phyloP scores from a whole-genome alignment of 2,797 vertebrate species.

The Eleutherodactylus coqui region DNA sequence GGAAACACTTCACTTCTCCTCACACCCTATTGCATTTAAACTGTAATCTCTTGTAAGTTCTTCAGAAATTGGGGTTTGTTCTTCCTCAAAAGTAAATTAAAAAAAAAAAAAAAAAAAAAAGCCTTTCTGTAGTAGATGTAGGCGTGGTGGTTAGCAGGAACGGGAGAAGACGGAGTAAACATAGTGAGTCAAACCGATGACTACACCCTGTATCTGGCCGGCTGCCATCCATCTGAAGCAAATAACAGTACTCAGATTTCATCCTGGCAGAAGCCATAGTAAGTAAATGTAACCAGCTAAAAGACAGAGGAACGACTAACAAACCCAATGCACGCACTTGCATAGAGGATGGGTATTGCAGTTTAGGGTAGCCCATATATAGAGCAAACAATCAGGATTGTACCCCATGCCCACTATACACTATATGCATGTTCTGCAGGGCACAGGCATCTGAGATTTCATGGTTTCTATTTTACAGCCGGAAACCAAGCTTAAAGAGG shows the following conservation, averaged over 20 bases:
- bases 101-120: too few species aligned
- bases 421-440: neutral
- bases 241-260: neutral
- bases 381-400: too few species aligned
- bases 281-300: neutral
- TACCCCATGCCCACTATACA: neutral
- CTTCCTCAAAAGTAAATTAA: constrained; percentile 50
- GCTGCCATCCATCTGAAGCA: neutral
- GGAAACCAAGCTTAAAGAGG: neutral
- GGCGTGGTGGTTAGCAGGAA: neutral
- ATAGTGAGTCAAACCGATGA: neutral
- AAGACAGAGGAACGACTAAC: too few species aligned
- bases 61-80: constrained; percentile 19
- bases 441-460: constrained; percentile 10
- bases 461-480: constrained; percentile 9
- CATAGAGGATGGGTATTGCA: too few species aligned
- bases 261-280: neutral
- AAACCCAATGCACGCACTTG: neutral
- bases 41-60: constrained; percentile 15
- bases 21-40: neutral
- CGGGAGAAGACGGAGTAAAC: neutral
- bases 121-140: constrained; percentile 3
- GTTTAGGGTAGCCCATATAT: too few species aligned
- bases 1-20: constrained; percentile 48
- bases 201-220: neutral